Percentiles rank a stretch among this genome's conserved stretches.
These are phyloP conservation scores for Dicrostonyx torquatus DNA, from an alignment of 2,797 vertebrate species.

Conservation along the genomic window DNA sequence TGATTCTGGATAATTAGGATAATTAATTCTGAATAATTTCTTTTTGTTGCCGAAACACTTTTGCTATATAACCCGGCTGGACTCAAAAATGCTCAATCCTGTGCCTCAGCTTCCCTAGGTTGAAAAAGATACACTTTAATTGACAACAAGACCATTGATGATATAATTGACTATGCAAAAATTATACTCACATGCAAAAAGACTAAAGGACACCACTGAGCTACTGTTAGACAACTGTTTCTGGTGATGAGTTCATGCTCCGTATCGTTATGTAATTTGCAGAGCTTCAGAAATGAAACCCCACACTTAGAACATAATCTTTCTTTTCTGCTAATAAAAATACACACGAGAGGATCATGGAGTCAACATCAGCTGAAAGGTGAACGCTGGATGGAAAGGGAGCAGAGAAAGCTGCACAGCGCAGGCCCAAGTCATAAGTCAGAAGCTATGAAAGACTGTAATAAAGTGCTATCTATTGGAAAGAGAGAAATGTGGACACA, in stretches of 20 bases:
- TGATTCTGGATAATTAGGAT: background rate
- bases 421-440: background rate
- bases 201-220: background rate
- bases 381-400: background rate
- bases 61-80: background rate
- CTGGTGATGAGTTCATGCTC: background rate
- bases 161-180: background rate
- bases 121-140: background rate
- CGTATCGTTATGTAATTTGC: background rate
- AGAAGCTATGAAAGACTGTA: background rate
- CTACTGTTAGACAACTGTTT: background rate
- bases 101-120: background rate
- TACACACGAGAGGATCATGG: background rate
- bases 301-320: background rate
- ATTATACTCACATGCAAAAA: background rate
- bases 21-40: background rate
- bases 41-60: background rate
- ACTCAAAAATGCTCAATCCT: background rate
- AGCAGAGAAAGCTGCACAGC: background rate
- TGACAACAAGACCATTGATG: background rate
- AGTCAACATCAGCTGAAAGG: background rate
- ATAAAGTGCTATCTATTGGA: background rate
- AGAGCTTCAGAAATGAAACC: background rate
- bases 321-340: conserved; percentile 19
- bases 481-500: background rate